phyloP scores from a whole-genome alignment of 2,797 vertebrate genomes.

The Syngnathus rostellatus region DNA sequence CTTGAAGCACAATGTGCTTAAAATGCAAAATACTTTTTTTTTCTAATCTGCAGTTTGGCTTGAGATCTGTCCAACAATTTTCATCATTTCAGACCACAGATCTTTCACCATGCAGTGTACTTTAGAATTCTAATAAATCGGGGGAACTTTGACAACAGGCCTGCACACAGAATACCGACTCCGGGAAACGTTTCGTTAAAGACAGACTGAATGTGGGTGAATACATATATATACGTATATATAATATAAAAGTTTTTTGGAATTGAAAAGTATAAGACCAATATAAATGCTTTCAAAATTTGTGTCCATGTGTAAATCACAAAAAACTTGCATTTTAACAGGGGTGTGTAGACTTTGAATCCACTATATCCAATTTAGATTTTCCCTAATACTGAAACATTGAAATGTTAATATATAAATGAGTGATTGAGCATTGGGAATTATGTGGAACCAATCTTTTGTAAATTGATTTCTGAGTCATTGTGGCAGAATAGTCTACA shows the following conservation, averaged over 20 bases:
- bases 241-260: too few relatives aligned
- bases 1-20: constrained; percentile 29
- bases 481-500: too few relatives aligned
- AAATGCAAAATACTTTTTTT: constrained; percentile 4
- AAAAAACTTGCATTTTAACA: too few relatives aligned
- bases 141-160: neutral
- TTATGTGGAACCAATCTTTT: too few relatives aligned
- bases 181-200: neutral
- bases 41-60: neutral
- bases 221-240: neutral
- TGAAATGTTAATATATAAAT: too few relatives aligned
- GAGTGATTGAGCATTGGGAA: too few relatives aligned
- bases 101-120: neutral
- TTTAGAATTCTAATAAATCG: neutral
- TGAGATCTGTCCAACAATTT: constrained; percentile 1
- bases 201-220: neutral
- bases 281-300: neutral
- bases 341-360: too few relatives aligned
- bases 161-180: neutral
- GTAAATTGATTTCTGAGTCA: too few relatives aligned
- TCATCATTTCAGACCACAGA: neutral
- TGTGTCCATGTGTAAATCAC: neutral
- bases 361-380: too few relatives aligned
- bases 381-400: too few relatives aligned
- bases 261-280: neutral